Evolutionary conservation across 1,140 invertebrate genomes (phyloP).

Genomic region (Drosophila varians): DNA sequence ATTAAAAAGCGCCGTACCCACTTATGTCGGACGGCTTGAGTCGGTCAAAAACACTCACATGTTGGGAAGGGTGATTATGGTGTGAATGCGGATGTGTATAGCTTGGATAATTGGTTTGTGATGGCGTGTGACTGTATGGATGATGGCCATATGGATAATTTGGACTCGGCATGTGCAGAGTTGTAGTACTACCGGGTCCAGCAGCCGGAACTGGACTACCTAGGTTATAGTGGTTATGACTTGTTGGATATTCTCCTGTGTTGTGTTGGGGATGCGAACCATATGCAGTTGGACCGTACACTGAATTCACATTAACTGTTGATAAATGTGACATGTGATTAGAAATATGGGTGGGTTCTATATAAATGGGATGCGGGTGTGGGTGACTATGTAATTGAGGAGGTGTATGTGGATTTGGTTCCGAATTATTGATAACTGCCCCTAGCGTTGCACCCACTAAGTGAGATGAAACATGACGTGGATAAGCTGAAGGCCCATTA

Average conservation of each 20-base stretch:
- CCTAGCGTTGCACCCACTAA: slow-evolving; percentile 46
- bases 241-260: slow-evolving; percentile 18
- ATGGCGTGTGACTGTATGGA: slow-evolving; percentile 43
- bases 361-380: slow-evolving; percentile 65
- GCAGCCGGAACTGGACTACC: slow-evolving; percentile 33
- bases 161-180: slow-evolving; percentile 75
- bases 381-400: slow-evolving; percentile 53
- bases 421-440: slow-evolving; percentile 36
- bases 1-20: slow-evolving; percentile 76
- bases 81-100: slow-evolving; percentile 48
- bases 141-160: slow-evolving; percentile 73
- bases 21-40: slow-evolving; percentile 78
- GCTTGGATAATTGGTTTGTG: slow-evolving; percentile 57
- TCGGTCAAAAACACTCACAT: slow-evolving; percentile 77
- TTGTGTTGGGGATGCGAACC: slow-evolving; percentile 52
- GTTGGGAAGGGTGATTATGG: slow-evolving; percentile 61
- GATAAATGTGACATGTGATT: slow-evolving; percentile 59
- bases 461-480: slow-evolving; percentile 72
- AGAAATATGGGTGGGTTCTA: slow-evolving; percentile 65
- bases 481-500: slow-evolving; percentile 44
- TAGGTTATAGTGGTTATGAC: slow-evolving; percentile 21
- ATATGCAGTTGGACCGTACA: slow-evolving; percentile 55
- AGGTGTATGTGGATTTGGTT: slow-evolving; percentile 32
- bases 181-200: slow-evolving; percentile 53
- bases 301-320: slow-evolving; percentile 54